A percentile compares a stretch with the other conserved stretches of the same genome.
Evolutionary conservation across 1,140 invertebrate genomes (phyloP).

Genomic region (Parasteatoda tepidariorum): DNA sequence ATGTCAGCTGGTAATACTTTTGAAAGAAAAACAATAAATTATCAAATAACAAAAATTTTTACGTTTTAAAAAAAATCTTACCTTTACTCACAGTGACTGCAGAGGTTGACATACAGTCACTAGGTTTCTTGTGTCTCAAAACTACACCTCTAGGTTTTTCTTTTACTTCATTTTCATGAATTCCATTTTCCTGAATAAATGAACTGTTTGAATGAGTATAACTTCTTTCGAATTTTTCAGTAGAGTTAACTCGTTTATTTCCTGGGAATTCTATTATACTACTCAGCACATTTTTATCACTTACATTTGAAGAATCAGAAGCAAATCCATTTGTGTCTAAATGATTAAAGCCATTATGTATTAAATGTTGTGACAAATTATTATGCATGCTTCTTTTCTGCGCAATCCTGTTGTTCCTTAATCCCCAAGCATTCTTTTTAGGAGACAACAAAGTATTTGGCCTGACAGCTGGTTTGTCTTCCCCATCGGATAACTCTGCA

Average conservation of each 20-base stretch:
- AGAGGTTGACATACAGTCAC: slow-evolving; percentile 21
- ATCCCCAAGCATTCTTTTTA: neutral
- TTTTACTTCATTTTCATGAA: neutral
- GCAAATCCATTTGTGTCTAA: slow-evolving; percentile 18
- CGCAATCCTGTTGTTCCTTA: neutral
- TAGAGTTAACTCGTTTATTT: slow-evolving; percentile 11
- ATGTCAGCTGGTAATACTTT: neutral
- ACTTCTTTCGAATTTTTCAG: neutral
- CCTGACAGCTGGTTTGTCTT: slow-evolving; percentile 35
- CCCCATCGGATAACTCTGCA: neutral
- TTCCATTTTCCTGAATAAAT: neutral
- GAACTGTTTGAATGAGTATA: neutral
- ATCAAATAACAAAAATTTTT: neutral
- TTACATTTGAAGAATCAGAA: neutral
- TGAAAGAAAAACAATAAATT: neutral
- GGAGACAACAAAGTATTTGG: slow-evolving; percentile 37
- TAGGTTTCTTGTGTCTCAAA: slow-evolving; percentile 23
- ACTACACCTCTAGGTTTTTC: slow-evolving; percentile 29
- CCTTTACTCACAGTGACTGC: slow-evolving; percentile 11
- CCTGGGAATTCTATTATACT: slow-evolving; percentile 39
- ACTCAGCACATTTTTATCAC: neutral
- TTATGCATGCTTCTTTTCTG: slow-evolving; percentile 8
- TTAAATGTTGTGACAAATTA: neutral
- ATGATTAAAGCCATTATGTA: slow-evolving; percentile 19
- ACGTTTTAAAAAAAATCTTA: neutral